Base-by-base conservation (phyloP, 2,797 vertebrate genomes). In the Lacerta bilineata region DNA sequence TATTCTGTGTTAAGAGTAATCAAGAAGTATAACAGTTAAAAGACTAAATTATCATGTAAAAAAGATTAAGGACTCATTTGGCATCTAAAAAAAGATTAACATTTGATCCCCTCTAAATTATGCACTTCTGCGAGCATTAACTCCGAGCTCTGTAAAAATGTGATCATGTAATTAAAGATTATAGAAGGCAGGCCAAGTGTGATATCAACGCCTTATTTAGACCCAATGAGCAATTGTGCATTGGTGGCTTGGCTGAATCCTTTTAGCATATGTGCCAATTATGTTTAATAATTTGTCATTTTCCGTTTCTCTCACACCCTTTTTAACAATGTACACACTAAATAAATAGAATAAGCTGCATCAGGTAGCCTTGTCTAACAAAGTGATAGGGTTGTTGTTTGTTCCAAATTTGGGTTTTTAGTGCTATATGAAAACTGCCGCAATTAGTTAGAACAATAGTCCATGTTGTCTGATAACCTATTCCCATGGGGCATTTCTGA, bases 191-290 rank as follows among this genome's bases (percentile, higher is more conserved):
- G 29, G 87, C 27, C 66, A n/a, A 36, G 10, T 77, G 15, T 17
- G 2, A 68, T 13, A 36, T 55, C 55, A 71, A 3, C 23, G 23
- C 33, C 71, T 77, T 87, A 55, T 75, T 43, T n/a, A 82, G 4
- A 69, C 39, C 59, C 72, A 80, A 72, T 91, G 68, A 78, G 9
- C 77, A 43, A 27, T 17, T 80, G 78, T 23, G n/a, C 11, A 4
- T 0, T 87, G 69, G 41, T 46, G 77, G 33, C 50, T 86, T 90
- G 41, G 5, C 15, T 86, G 36, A 79, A 46, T 84, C 8, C 8
- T 88, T 91, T 91, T 88, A 64, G 36, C 6, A 83, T 88, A 66
- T 85, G 59, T 36, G 76, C 69, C 25, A 75, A 41, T 88, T 71
- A 84, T 17, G 11, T 4, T 66, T 84, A 84, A 82, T 33, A 76